These are phyloP conservation scores for Platalea minor DNA, from an alignment of 2,797 vertebrate species.

Conservation along the genomic window DNA sequence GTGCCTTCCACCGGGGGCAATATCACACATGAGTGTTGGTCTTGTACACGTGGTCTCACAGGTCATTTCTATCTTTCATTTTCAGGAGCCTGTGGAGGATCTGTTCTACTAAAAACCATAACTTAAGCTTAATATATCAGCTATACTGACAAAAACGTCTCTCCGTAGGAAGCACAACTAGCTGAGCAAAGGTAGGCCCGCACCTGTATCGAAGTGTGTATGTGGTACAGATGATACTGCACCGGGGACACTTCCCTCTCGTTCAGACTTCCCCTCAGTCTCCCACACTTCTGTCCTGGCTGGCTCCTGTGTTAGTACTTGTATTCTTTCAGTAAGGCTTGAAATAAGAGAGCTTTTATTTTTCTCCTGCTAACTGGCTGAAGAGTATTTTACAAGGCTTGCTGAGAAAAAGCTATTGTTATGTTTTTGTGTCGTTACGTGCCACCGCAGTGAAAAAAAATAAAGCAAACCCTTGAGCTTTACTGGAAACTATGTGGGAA, in stretches of 20 bases:
- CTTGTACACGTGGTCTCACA: neutral
- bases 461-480: neutral
- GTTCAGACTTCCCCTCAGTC: neutral
- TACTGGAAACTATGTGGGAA: neutral
- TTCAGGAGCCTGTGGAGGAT: neutral
- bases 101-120: neutral
- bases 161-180: neutral
- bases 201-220: no score
- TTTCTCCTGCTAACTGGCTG: neutral
- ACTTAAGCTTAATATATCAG: neutral
- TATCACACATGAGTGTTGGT: fast-evolving
- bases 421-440: neutral
- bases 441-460: neutral
- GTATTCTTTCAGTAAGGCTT: neutral
- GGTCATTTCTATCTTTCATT: neutral
- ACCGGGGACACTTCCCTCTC: neutral
- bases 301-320: neutral
- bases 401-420: neutral
- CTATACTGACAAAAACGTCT: neutral
- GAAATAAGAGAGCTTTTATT: neutral
- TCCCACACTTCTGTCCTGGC: neutral
- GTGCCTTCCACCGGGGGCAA: neutral
- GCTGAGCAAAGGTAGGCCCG: neutral
- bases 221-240: fast-evolving
- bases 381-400: neutral